A percentile compares a stretch with the other conserved stretches of the same genome.
Evolutionary conservation across 1,140 invertebrate genomes (phyloP).

Genomic region (Drosophila lini): DNA sequence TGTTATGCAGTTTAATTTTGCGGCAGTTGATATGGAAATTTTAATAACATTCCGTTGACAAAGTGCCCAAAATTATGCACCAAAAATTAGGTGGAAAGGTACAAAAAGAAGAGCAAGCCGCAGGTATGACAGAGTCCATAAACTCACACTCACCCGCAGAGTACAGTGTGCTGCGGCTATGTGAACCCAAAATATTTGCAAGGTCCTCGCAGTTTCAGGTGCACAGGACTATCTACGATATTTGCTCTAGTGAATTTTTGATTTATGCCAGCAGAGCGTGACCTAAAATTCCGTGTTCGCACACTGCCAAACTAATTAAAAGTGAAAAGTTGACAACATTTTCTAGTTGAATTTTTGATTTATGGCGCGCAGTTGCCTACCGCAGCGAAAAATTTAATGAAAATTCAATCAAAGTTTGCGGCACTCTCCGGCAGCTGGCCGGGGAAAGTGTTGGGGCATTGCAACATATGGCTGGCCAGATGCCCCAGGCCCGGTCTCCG

Average conservation of each 20-base stretch:
- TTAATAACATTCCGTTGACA: conserved; percentile 19
- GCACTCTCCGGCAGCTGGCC: conserved; percentile 9
- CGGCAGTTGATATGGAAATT: conserved; percentile 18
- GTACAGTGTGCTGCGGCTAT: conserved; percentile 17
- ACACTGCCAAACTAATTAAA: conserved; percentile 73
- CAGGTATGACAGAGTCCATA: conserved; percentile 14
- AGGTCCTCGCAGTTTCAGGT: conserved; percentile 57
- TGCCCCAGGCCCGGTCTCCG: conserved; percentile 26
- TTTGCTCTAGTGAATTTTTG: conserved; percentile 74
- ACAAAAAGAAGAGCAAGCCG: conserved; percentile 14
- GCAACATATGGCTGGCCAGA: conserved; percentile 47
- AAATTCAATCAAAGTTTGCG: conserved; percentile 78
- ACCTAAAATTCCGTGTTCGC: conserved; percentile 67
- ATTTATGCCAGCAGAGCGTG: conserved; percentile 67
- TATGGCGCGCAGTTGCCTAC: conserved; percentile 66
- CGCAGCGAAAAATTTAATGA: conserved; percentile 73
- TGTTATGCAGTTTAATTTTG: background rate
- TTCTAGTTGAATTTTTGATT: conserved; percentile 71
- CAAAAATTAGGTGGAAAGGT: conserved; percentile 10
- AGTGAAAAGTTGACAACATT: conserved; percentile 82
- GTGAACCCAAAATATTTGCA: conserved; percentile 24
- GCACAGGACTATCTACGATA: conserved; percentile 56
- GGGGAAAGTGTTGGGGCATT: conserved; percentile 17
- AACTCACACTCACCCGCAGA: background rate
- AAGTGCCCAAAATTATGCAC: conserved; percentile 31